These are phyloP conservation scores for Orthonyx spaldingii DNA, from an alignment of 2,113 vertebrate species.

Conservation along the genomic window DNA sequence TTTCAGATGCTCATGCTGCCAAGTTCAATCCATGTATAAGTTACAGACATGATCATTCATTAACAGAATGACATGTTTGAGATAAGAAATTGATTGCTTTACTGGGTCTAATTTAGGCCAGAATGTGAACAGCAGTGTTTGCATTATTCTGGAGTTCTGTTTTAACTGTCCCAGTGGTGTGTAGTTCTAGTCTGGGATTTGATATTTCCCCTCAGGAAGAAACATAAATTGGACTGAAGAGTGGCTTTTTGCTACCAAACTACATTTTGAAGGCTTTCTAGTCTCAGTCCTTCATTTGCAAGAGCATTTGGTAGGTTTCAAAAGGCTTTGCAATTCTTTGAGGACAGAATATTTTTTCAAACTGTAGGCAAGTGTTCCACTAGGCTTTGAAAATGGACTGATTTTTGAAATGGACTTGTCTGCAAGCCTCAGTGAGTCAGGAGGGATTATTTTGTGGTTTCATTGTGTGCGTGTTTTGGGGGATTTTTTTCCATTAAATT, in stretches of 20 bases:
- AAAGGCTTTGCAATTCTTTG: not conserved
- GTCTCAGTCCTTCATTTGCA: not conserved
- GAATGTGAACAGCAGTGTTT: not conserved
- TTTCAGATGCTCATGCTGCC: constrained; percentile 16
- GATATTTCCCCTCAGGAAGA: not conserved
- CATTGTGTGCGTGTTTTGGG: not conserved
- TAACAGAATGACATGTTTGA: not conserved
- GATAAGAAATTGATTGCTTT: not conserved
- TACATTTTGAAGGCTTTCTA: not conserved
- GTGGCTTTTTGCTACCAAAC: not conserved
- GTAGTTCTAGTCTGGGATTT: not conserved
- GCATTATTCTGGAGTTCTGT: not conserved
- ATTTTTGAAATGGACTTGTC: not conserved
- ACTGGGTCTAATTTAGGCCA: not conserved
- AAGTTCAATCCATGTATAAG: not conserved
- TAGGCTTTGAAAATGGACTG: not conserved
- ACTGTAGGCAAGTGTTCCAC: not conserved
- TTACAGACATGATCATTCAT: not conserved
- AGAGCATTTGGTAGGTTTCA: not conserved
- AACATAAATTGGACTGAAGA: not conserved
- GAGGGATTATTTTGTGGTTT: accelerated
- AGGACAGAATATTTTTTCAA: not conserved
- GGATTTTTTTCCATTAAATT: not conserved
- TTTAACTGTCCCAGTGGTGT: not conserved
- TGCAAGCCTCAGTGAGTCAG: not conserved